phyloP scores from a whole-genome alignment of 2,113 vertebrate species.

The Mormoops blainvillei region DNA sequence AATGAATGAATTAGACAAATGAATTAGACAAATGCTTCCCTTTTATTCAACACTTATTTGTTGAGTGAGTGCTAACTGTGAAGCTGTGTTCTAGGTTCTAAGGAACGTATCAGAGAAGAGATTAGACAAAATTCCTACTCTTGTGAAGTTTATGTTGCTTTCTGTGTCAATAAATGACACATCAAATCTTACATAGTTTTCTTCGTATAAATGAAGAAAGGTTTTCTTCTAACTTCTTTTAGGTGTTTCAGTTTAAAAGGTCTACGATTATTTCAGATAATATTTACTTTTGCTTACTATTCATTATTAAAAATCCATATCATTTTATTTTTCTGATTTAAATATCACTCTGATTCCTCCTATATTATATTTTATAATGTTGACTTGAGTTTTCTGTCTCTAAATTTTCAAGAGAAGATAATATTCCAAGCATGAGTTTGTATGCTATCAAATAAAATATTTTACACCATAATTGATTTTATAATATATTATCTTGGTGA shows the following conservation, averaged over 20 bases:
- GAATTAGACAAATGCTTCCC: neutral
- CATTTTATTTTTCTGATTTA: neutral
- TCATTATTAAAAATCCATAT: neutral
- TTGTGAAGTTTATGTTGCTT: neutral
- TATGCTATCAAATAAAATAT: neutral
- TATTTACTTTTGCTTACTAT: neutral
- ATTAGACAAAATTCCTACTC: neutral
- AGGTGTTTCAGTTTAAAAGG: neutral
- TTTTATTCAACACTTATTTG: neutral
- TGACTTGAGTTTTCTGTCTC: neutral
- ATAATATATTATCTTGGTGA: neutral
- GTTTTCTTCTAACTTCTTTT: neutral
- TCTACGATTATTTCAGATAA: neutral
- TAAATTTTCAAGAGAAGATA: neutral
- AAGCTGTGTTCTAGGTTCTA: neutral
- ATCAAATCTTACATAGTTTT: neutral
- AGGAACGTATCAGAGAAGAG: neutral
- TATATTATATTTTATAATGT: neutral
- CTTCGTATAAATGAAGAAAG: neutral
- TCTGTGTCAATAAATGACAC: neutral
- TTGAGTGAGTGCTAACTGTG: neutral
- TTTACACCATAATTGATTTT: conserved; percentile 20
- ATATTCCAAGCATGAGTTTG: conserved; percentile 35
- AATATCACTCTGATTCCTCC: neutral
- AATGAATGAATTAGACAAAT: no score